Evolutionary conservation across 2,797 vertebrate species (phyloP).

Genomic region (Salmo trutta): DNA sequence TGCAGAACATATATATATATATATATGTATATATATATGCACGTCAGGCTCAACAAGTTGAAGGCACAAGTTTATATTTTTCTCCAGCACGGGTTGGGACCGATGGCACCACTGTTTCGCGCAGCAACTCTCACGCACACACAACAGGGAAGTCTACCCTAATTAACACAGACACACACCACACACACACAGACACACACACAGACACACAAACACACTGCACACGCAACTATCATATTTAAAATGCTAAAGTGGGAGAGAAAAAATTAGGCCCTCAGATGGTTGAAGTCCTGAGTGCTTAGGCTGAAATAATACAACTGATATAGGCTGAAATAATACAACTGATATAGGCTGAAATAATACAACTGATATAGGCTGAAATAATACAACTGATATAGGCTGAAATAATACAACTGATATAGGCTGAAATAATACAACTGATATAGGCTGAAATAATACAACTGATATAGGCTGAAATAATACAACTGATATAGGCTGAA

Average conservation of each 20-base stretch:
- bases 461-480: background rate
- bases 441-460: background rate
- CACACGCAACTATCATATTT: background rate
- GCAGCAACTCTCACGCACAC: background rate
- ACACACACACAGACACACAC: too few relatives aligned
- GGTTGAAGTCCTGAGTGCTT: background rate
- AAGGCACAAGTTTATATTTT: slow-evolving; percentile 26
- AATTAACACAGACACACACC: background rate
- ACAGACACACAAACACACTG: too few relatives aligned
- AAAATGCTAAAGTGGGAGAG: background rate
- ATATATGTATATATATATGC: background rate
- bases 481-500: background rate
- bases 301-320: background rate
- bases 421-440: background rate
- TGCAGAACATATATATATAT: slow-evolving; percentile 3
- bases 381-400: background rate
- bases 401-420: background rate
- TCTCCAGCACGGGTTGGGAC: background rate
- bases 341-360: background rate
- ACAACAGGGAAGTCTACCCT: background rate
- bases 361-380: background rate
- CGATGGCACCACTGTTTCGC: background rate
- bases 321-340: background rate
- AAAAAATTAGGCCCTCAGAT: background rate
- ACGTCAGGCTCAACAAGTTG: slow-evolving; percentile 52